Evolutionary conservation across 2,113 vertebrate genomes (phyloP).

Genomic region (Tautogolabrus adspersus): DNA sequence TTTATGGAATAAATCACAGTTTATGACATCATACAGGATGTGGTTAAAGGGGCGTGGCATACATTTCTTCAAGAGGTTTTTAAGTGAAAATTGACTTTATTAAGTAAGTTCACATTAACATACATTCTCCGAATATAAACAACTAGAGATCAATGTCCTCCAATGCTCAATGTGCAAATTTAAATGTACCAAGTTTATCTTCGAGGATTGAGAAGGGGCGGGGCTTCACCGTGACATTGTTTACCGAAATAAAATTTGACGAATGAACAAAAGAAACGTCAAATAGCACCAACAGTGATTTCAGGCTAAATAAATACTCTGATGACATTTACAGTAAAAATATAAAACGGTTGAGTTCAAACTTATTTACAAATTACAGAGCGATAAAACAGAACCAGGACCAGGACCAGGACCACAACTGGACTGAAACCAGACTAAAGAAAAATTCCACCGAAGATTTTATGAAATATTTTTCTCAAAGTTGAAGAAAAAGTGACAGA

Average conservation of each 20-base stretch:
- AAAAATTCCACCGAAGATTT: no score
- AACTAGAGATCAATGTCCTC: neutral
- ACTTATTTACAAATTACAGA: constrained; percentile 75
- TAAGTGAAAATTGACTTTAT: neutral
- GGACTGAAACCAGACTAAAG: neutral
- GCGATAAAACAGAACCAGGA: constrained; percentile 5
- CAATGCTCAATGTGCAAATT: neutral
- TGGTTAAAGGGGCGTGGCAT: neutral
- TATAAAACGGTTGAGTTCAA: constrained; percentile 74
- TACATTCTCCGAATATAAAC: neutral
- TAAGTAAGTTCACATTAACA: neutral
- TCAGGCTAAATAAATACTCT: constrained; percentile 81
- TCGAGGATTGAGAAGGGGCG: constrained; percentile 21
- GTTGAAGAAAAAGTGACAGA: neutral
- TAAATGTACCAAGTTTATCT: constrained; percentile 6
- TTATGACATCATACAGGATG: neutral
- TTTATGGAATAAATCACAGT: neutral
- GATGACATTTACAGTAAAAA: constrained; percentile 79
- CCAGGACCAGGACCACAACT: constrained; percentile 8
- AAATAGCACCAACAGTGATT: constrained; percentile 76
- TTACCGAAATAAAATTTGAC: constrained; percentile 50
- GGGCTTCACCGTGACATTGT: neutral
- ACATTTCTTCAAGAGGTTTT: no score
- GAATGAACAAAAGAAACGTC: constrained; percentile 36
- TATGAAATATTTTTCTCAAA: no score